Percentiles rank a stretch among this genome's conserved stretches.
phyloP scores from a whole-genome alignment of 2,888 invertebrate genomes.

The Scaptomyza caliginosa region DNA sequence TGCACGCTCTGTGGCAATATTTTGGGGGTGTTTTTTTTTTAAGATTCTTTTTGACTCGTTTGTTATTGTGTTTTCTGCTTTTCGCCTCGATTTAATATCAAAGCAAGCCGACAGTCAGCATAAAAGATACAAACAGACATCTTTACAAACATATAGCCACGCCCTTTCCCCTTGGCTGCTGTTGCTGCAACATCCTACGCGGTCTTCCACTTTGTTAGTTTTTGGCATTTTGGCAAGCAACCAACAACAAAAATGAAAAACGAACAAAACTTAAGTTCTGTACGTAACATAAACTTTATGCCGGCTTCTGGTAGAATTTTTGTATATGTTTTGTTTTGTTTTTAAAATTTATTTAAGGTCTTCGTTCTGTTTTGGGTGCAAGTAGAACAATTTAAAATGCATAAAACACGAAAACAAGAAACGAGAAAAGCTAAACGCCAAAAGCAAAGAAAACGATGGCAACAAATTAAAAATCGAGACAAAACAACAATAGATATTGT shows the following conservation, averaged over 20 bases:
- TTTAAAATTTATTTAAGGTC: constrained; percentile 64
- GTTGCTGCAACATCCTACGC: constrained; percentile 55
- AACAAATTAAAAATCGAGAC: constrained; percentile 60
- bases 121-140: constrained; percentile 52
- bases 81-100: constrained; percentile 74
- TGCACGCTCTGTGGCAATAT: constrained; percentile 42
- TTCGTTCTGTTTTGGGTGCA: constrained; percentile 34
- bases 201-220: constrained; percentile 70
- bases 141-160: constrained; percentile 39
- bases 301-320: constrained; percentile 39
- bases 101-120: constrained; percentile 65
- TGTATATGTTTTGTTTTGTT: neutral
- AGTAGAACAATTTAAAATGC: constrained; percentile 56
- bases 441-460: constrained; percentile 23
- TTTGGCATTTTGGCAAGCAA: constrained; percentile 70
- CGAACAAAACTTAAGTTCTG: constrained; percentile 50
- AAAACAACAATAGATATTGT: constrained; percentile 67
- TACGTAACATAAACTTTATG: constrained; percentile 63
- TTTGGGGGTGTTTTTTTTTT: constrained; percentile 32
- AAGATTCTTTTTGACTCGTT: constrained; percentile 13
- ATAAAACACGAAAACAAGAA: constrained; percentile 28
- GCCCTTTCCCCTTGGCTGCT: constrained; percentile 11
- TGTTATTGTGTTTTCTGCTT: constrained; percentile 35
- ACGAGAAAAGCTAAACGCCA: neutral
- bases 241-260: constrained; percentile 35